Percentiles rank a stretch among this genome's conserved stretches.
These are phyloP conservation scores for Aphaenogaster ashmeadi DNA, from an alignment of 1,140 invertebrate species.

Conservation along the genomic window DNA sequence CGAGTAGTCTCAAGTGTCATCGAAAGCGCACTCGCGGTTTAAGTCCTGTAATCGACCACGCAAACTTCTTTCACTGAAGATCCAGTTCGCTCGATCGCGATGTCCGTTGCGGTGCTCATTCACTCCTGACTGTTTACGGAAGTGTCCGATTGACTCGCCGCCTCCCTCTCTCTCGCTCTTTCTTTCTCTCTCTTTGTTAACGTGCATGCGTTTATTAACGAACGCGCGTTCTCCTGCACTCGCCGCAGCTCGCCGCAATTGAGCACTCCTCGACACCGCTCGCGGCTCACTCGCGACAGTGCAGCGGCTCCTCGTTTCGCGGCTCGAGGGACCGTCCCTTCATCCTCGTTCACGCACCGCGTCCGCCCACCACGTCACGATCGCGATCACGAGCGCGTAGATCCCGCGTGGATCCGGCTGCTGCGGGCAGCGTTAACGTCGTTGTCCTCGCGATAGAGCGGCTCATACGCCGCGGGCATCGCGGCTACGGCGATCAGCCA, in stretches of 20 bases:
- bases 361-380: constrained; percentile 49
- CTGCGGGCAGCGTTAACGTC: constrained; percentile 24
- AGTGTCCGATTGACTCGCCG: constrained; percentile 9
- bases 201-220: not conserved
- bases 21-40: not conserved
- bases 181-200: constrained; percentile 14
- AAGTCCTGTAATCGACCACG: not conserved
- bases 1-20: constrained; percentile 5
- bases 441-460: constrained; percentile 50
- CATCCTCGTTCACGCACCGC: constrained; percentile 54
- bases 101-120: constrained; percentile 15
- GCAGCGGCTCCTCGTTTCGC: constrained; percentile 44
- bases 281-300: constrained; percentile 55
- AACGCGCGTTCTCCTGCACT: constrained; percentile 1
- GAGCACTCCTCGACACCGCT: constrained; percentile 38
- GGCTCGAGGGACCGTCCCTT: constrained; percentile 50
- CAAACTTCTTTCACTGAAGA: constrained; percentile 19
- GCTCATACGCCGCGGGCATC: constrained; percentile 73
- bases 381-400: constrained; percentile 54
- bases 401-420: constrained; percentile 37
- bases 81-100: constrained; percentile 18
- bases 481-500: constrained; percentile 73
- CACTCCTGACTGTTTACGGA: constrained; percentile 39
- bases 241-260: constrained; percentile 8
- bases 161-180: not conserved